Evolutionary conservation across 2,888 invertebrate species (phyloP).

Genomic region (Chorisops tibialis): DNA sequence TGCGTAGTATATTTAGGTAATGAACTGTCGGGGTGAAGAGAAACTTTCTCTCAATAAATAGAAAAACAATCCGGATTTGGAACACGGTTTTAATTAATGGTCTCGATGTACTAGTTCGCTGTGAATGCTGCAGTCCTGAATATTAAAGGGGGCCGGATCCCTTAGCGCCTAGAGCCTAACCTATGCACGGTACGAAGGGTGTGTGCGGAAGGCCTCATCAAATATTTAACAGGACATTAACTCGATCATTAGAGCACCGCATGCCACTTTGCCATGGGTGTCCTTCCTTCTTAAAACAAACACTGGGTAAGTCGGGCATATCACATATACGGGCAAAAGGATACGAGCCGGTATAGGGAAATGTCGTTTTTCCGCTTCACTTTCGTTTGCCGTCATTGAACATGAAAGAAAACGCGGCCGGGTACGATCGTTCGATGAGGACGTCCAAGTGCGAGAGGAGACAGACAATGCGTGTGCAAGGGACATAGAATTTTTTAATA

Average conservation of each 20-base stretch:
- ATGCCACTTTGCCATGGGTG: slow-evolving; percentile 9
- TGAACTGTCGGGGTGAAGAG: too few relatives aligned
- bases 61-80: too few relatives aligned
- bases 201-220: slow-evolving; percentile 30
- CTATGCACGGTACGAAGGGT: too few relatives aligned
- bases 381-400: neutral
- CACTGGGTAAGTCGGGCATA: neutral
- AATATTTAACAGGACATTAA: slow-evolving; percentile 35
- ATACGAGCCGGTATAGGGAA: slow-evolving; percentile 14
- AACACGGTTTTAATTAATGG: too few relatives aligned
- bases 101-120: too few relatives aligned
- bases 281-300: slow-evolving; percentile 16
- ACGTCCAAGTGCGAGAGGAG: slow-evolving; percentile 6
- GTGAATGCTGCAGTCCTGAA: too few relatives aligned
- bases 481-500: slow-evolving; percentile 27
- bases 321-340: neutral
- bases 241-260: slow-evolving; percentile 30
- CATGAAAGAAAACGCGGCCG: neutral
- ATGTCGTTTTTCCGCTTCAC: slow-evolving; percentile 22
- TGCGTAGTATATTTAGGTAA: too few relatives aligned
- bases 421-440: neutral
- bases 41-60: too few relatives aligned
- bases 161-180: too few relatives aligned
- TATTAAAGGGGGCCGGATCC: too few relatives aligned
- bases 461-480: slow-evolving; percentile 15